Base-by-base conservation (phyloP, 2,113 vertebrate genomes). In the Ptyas mucosa region DNA sequence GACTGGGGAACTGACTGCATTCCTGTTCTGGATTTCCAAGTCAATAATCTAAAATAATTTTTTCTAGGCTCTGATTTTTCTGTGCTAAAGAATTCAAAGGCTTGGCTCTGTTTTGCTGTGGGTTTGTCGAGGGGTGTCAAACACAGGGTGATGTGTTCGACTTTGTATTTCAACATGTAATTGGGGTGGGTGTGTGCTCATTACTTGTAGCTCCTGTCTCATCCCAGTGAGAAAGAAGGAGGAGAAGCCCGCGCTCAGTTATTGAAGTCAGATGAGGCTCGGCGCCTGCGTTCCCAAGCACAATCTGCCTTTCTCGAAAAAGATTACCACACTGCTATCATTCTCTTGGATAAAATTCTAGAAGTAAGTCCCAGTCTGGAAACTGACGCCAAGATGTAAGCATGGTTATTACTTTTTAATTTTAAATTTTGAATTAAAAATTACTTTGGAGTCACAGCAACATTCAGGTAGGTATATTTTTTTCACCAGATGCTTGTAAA, bases 181-280 rank as follows among this genome's bases (percentile, higher is more conserved):
- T 2, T 55, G 52, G 1, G 8, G 29, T 90, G 14, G 61, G 49
- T 46, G 12, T 53, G 18, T 88, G n/a, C 29, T 52, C 54, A 11
- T 93, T 92, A 85, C 64, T 96, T 97, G 90, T 93, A 99, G 99
- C 98, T 99, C 91, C 98, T 98, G 95, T 99, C 99, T 91, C 98
- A 97, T 96, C 98, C 99, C 88, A 98, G 96, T 93, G 98, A 97
- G 95, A 98, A 98, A 93, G 99, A 99, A 94, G 97, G 98, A 94
- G 98, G 95, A 93, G 99, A 99, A 96, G 99, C 99, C 53, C 97
- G 98, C n/a, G 95, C 97, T 94, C 99, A 98, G 94, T 98, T 99
- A 93, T 95, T 92, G 34, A 99, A 98, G 95, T 98, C 98, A 0
- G 98, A 99, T 96, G 99, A 99, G 96, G 98, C 99, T 90, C 99